Conservation (phyloP, 35 echinoderm and acorn worm genomes). For the Chiridota heheva region DNA sequence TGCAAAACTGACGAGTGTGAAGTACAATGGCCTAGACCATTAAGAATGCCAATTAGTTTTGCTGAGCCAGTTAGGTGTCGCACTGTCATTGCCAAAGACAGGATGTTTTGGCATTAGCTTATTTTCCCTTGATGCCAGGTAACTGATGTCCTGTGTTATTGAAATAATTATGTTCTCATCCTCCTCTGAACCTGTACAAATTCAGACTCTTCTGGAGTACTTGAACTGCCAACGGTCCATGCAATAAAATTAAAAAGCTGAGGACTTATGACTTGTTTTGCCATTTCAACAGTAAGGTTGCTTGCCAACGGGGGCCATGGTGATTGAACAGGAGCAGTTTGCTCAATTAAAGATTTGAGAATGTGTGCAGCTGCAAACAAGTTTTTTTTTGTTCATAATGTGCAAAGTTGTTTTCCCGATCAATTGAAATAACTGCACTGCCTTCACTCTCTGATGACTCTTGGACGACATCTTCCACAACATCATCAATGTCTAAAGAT, state of each 20-base stretch:
- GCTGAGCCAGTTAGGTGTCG: slow-evolving; percentile 79
- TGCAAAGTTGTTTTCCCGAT: no score
- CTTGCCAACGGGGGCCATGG: slow-evolving; percentile 29
- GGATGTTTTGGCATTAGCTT: slow-evolving; percentile 51
- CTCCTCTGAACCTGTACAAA: slow-evolving; percentile 2
- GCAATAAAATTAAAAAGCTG: slow-evolving; percentile 50
- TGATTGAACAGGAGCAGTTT: neutral
- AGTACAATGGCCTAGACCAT: slow-evolving; percentile 71
- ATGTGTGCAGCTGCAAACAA: neutral
- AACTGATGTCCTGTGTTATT: slow-evolving; percentile 44
- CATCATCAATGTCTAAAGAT: no score
- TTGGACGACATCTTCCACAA: no score
- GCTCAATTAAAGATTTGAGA: neutral
- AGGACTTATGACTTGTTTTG: neutral
- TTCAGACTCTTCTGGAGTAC: neutral
- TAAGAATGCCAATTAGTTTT: slow-evolving; percentile 51
- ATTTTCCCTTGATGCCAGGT: slow-evolving; percentile 15
- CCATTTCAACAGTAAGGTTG: neutral
- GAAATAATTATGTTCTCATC: slow-evolving; percentile 9
- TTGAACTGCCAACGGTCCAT: slow-evolving; percentile 15
- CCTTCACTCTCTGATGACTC: no score
- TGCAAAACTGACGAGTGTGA: slow-evolving; percentile 62
- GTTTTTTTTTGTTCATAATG: no score
- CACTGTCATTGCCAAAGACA: slow-evolving; percentile 61
- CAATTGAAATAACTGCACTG: no score